Percentiles rank a stretch among this genome's conserved stretches.
Conservation (phyloP, 2,797 vertebrate genomes). For the Brachymystax lenok region DNA sequence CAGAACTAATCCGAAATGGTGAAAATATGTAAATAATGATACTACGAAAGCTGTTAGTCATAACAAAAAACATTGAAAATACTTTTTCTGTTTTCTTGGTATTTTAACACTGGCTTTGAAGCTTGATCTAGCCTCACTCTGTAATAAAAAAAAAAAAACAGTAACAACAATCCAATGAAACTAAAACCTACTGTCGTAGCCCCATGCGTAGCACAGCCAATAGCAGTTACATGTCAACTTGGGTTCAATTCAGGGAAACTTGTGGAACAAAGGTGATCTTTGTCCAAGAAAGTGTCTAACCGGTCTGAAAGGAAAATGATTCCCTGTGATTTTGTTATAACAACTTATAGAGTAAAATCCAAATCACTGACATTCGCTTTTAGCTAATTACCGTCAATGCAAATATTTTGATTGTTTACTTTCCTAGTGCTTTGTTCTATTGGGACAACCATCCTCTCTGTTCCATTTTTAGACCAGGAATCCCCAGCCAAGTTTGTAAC, state of each 20-base stretch:
- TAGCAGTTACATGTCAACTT: not conserved
- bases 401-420: not conserved
- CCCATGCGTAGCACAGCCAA: not conserved
- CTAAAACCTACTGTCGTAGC: not conserved
- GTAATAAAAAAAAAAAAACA: not conserved
- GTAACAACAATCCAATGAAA: not conserved
- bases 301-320: not conserved
- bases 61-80: conserved; percentile 24
- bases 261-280: not conserved
- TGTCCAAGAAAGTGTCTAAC: conserved; percentile 1
- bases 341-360: not conserved
- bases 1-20: conserved; percentile 25
- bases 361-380: not conserved
- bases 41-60: conserved; percentile 30
- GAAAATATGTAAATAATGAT: conserved; percentile 24
- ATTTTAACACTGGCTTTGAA: conserved; percentile 2
- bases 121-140: not conserved
- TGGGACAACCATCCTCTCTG: not conserved
- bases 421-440: conserved; percentile 1
- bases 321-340: not conserved
- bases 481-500: conserved; percentile 6
- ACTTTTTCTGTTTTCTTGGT: conserved; percentile 8
- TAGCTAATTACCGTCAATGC: not conserved
- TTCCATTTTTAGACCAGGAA: not conserved
- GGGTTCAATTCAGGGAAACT: not conserved